phyloP scores from a whole-genome alignment of 2,797 vertebrate genomes.

The Tenualosa thibaudeaui region DNA sequence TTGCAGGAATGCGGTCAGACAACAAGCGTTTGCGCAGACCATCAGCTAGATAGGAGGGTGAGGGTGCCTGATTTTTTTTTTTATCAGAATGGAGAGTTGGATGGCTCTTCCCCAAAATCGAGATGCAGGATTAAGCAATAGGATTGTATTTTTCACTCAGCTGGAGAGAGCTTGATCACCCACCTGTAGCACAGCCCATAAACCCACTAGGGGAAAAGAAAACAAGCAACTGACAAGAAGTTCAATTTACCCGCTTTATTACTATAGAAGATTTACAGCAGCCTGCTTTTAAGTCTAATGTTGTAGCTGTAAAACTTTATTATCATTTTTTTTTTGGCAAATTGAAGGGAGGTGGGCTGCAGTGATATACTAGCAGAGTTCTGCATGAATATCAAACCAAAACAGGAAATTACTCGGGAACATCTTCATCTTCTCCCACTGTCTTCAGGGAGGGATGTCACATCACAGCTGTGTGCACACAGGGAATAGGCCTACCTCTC shows the following conservation, averaged over 20 bases:
- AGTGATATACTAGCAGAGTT: conserved; percentile 64
- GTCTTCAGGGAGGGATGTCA: conserved; percentile 58
- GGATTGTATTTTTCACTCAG: conserved; percentile 6
- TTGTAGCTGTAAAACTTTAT: conserved; percentile 64
- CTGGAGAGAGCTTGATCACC: conserved; percentile 29
- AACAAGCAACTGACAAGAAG: conserved; percentile 68
- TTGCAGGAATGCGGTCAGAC: conserved; percentile 73
- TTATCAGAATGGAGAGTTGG: neutral
- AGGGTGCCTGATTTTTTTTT: conserved; percentile 30
- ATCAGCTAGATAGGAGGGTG: conserved; percentile 31
- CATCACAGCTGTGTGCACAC: conserved; percentile 66
- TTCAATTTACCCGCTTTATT: conserved; percentile 77
- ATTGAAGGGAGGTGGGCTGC: conserved; percentile 61
- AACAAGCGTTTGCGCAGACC: conserved; percentile 35
- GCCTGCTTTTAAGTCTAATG: conserved; percentile 75
- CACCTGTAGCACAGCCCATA: conserved; percentile 53
- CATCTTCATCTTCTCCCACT: conserved; percentile 52
- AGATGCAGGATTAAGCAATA: conserved; percentile 12
- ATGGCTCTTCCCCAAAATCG: neutral
- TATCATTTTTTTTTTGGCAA: conserved; percentile 41
- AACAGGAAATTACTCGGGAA: conserved; percentile 73
- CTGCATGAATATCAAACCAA: conserved; percentile 73
- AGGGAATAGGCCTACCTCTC: conserved; percentile 45
- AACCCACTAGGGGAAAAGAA: conserved; percentile 64
- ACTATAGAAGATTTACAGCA: conserved; percentile 72